Conservation (phyloP, 2,797 vertebrate species). For the Nyctalus aviator region DNA sequence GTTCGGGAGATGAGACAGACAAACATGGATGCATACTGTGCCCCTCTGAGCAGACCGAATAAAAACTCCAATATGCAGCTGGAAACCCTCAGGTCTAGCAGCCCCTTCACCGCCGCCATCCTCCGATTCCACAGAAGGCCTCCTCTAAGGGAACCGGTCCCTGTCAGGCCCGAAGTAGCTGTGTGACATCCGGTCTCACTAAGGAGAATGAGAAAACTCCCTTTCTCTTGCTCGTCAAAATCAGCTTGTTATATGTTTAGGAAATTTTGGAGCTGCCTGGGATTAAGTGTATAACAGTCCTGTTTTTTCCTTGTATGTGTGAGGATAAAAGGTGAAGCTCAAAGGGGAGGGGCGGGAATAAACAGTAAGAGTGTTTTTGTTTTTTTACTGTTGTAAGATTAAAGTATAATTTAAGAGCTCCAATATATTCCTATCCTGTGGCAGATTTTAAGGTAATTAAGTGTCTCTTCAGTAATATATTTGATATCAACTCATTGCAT, state of each 20-base stretch:
- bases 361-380: not conserved
- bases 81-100: not conserved
- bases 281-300: not conserved
- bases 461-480: constrained; percentile 62
- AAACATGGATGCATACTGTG: too few relatives aligned
- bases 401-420: constrained; percentile 51
- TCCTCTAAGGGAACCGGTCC: not conserved
- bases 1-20: not conserved
- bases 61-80: not conserved
- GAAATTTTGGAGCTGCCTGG: not conserved
- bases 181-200: too few relatives aligned
- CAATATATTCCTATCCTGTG: not conserved
- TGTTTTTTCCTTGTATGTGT: not conserved
- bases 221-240: not conserved
- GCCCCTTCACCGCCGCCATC: not conserved
- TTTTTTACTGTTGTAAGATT: constrained; percentile 43
- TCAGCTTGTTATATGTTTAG: not conserved
- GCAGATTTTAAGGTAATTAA: constrained; percentile 64
- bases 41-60: not conserved
- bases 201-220: not conserved
- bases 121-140: not conserved
- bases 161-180: not conserved
- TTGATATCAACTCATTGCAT: constrained; percentile 77
- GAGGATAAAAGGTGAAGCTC: constrained; percentile 17
- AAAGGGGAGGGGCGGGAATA: not conserved